Evolutionary conservation across 2,888 invertebrate species (phyloP).

Genomic region (Pseudococcus jackbeardsleyi): DNA sequence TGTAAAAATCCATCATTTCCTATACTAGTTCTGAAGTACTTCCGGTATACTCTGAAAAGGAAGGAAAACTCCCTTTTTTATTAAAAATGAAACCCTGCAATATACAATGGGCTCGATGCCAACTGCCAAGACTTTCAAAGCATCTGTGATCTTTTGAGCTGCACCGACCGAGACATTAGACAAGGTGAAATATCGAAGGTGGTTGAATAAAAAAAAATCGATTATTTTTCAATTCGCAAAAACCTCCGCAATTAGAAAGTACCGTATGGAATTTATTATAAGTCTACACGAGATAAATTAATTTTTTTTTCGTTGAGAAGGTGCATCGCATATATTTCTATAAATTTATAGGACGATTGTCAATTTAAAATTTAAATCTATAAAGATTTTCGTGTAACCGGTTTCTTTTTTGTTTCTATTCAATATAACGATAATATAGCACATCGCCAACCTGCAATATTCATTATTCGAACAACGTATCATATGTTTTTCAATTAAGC

Average conservation of each 20-base stretch:
- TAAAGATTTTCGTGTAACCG: not conserved
- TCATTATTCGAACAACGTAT: not conserved
- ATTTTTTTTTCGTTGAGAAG: not conserved
- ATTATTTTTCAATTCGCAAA: not conserved
- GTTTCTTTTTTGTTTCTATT: not conserved
- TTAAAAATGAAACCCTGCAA: not conserved
- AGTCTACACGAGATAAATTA: not conserved
- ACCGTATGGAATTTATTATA: not conserved
- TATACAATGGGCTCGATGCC: not conserved
- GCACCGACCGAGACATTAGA: constrained; percentile 23
- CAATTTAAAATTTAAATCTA: constrained; percentile 31
- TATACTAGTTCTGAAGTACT: not conserved
- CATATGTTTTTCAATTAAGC: not conserved
- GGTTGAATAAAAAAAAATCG: not conserved
- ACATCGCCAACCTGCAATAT: not conserved
- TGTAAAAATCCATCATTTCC: not conserved
- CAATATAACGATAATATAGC: not conserved
- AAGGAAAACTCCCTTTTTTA: not conserved
- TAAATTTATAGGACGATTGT: not conserved
- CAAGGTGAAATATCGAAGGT: not conserved
- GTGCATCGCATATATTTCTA: not conserved
- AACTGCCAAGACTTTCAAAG: not conserved
- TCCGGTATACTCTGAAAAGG: not conserved
- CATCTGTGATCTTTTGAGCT: constrained; percentile 16
- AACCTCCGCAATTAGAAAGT: constrained; percentile 42